phyloP scores from a whole-genome alignment of 2,888 invertebrate genomes.

The Fragum sueziense region DNA sequence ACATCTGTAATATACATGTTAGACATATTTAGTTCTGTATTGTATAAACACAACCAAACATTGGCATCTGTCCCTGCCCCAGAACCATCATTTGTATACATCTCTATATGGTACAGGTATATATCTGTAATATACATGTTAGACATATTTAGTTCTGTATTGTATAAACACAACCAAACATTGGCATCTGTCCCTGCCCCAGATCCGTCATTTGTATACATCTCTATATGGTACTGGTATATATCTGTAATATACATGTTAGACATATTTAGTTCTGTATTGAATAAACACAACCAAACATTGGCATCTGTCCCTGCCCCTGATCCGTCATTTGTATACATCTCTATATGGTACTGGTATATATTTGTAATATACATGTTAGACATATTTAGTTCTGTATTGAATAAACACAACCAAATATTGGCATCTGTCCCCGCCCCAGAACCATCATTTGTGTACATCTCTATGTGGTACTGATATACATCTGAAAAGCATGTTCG shows the following conservation, averaged over 20 bases:
- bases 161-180: constrained; percentile 78
- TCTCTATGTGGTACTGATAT: constrained; percentile 74
- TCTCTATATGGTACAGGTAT: constrained; percentile 74
- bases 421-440: constrained; percentile 79
- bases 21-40: too few relatives aligned
- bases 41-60: constrained; percentile 78
- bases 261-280: constrained; percentile 78
- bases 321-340: constrained; percentile 78
- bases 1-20: constrained; percentile 74
- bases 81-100: constrained; percentile 78
- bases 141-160: too few relatives aligned
- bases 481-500: constrained; percentile 76
- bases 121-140: constrained; percentile 73
- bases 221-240: constrained; percentile 74
- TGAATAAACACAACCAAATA: constrained; percentile 78
- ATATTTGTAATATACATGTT: constrained; percentile 72
- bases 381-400: too few relatives aligned
- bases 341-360: constrained; percentile 74
- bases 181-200: constrained; percentile 79
- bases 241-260: constrained; percentile 73
- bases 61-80: constrained; percentile 79
- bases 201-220: constrained; percentile 78
- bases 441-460: constrained; percentile 77
- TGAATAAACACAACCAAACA: constrained; percentile 78
- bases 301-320: constrained; percentile 79